Base-by-base conservation (phyloP, 2,113 vertebrate species). In the Alectura lathami region DNA sequence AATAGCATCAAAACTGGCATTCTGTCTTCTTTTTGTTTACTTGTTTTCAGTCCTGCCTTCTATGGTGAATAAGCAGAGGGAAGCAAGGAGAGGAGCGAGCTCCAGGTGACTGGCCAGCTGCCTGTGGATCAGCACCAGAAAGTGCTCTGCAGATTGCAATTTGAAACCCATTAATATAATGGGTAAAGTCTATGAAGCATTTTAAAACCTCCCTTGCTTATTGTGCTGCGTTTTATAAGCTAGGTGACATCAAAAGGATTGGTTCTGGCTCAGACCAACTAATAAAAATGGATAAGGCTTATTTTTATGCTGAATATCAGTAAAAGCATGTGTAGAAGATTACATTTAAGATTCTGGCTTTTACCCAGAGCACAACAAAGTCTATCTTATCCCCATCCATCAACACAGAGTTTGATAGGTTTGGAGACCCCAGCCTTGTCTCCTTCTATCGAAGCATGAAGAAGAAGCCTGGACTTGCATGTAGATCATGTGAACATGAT, bases 291-390 rank as follows among this genome's bases (percentile, higher is more conserved):
- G 94, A 95, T 96, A 97, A 96, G 92, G 87, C 96, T 97, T 96
- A 94, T 97, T 97, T 98, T 98, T 97, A 96, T 97, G 95, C 97
- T 97, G 96, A 96, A 91, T 97, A 96, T 96, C 94, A 94, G 96
- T 82, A 80, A 94, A 97, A 97, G 96, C 97, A 94, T 97, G 96
- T 97, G 97, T 95, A 95, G 95, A 95, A 97, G 94, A 97, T 97
- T 97, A 94, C 96, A 96, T 97, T 97, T 97, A 97, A 95, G 92
- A 95, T 97, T 97, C 93, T 95, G 95, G 93, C 89, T 97, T 95
- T 93, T 95, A 88, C 88, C 93, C 93, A 96, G 94, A 96, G 92
- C 95, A 94, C 95, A 94, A 34, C 90, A 79, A 93, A 96, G 91
- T 96, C 96, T 94, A 82, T 95, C 94, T 95, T 94, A 47, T 92